Percentiles rank a stretch among this genome's conserved stretches.
Conservation (phyloP, 2,888 invertebrate species). For the Cyclophora albipunctata region DNA sequence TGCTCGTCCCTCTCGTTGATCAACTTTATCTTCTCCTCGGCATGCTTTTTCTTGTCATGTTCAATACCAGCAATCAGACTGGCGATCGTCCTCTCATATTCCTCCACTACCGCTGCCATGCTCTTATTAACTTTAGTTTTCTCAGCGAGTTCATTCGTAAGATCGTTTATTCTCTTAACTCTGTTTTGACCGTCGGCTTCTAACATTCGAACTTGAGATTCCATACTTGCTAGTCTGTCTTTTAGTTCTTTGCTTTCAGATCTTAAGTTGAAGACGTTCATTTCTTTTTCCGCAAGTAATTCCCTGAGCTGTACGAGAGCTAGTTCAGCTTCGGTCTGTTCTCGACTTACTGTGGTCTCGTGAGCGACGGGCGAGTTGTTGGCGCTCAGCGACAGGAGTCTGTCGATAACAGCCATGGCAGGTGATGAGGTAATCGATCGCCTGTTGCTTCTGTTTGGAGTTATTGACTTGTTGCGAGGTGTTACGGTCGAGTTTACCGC, state of each 20-base stretch:
- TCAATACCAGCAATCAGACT: slow-evolving; percentile 83
- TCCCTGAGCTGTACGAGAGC: slow-evolving; percentile 64
- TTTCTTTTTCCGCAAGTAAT: slow-evolving; percentile 72
- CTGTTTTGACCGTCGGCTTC: slow-evolving; percentile 49
- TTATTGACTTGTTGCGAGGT: slow-evolving; percentile 43
- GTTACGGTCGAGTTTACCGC: slow-evolving; percentile 52
- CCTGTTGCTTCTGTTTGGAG: slow-evolving; percentile 52
- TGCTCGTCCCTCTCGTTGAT: slow-evolving; percentile 77
- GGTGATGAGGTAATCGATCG: slow-evolving; percentile 64
- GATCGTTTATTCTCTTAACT: slow-evolving; percentile 49
- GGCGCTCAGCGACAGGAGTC: slow-evolving; percentile 60
- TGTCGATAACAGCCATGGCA: slow-evolving; percentile 71
- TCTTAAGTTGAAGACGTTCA: slow-evolving; percentile 66
- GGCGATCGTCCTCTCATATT: slow-evolving; percentile 86
- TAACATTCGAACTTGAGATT: slow-evolving; percentile 51
- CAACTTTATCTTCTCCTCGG: slow-evolving; percentile 67
- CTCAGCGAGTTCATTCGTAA: slow-evolving; percentile 53
- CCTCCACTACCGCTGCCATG: slow-evolving; percentile 81
- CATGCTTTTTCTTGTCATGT: slow-evolving; percentile 77
- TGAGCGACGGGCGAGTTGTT: slow-evolving; percentile 43
- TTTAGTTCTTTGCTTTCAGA: slow-evolving; percentile 65
- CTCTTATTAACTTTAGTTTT: slow-evolving; percentile 67
- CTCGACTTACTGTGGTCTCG: slow-evolving; percentile 35
- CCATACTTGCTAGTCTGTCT: slow-evolving; percentile 54
- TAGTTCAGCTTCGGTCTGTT: slow-evolving; percentile 50